Evolutionary conservation across 2,888 invertebrate genomes (phyloP).

Genomic region (Pollenia labialis): DNA sequence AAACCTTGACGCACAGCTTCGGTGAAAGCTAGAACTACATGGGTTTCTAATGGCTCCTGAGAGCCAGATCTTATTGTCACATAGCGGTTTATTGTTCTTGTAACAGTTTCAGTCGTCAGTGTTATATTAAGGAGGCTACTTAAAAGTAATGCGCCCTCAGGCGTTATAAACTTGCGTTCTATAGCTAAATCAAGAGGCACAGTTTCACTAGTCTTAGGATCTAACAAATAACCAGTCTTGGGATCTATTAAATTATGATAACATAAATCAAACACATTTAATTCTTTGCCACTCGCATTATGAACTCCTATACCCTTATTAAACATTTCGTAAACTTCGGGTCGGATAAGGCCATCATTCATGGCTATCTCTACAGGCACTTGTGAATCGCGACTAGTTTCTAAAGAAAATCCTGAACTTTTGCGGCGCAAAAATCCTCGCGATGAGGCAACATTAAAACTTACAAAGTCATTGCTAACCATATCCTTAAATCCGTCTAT

Average conservation of each 20-base stretch:
- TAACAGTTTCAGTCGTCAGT: conserved; percentile 93
- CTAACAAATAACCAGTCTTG: conserved; percentile 92
- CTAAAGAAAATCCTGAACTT: conserved; percentile 88
- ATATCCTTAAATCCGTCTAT: conserved; percentile 95
- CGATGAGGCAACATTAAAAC: conserved; percentile 91
- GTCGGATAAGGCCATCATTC: conserved; percentile 90
- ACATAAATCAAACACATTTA: conserved; percentile 94
- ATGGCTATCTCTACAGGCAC: conserved; percentile 92
- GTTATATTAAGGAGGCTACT: conserved; percentile 94
- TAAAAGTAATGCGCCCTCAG: conserved; percentile 93
- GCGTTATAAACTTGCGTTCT: conserved; percentile 92
- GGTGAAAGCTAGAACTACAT: conserved; percentile 88
- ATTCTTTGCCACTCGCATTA: conserved; percentile 88
- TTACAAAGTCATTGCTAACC: conserved; percentile 91
- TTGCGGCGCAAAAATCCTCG: conserved; percentile 91
- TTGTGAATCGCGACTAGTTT: conserved; percentile 90
- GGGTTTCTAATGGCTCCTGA: conserved; percentile 85
- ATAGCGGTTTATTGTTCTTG: conserved; percentile 92
- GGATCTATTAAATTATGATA: conserved; percentile 94
- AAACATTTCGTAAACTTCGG: conserved; percentile 94
- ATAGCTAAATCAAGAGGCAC: conserved; percentile 94
- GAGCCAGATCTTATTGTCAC: conserved; percentile 89
- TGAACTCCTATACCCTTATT: conserved; percentile 92
- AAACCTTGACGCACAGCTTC: conserved; percentile 91
- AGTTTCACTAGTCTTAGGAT: conserved; percentile 88